Base-by-base conservation (phyloP, 1,140 invertebrate genomes). In the Hypsibius dujardini region DNA sequence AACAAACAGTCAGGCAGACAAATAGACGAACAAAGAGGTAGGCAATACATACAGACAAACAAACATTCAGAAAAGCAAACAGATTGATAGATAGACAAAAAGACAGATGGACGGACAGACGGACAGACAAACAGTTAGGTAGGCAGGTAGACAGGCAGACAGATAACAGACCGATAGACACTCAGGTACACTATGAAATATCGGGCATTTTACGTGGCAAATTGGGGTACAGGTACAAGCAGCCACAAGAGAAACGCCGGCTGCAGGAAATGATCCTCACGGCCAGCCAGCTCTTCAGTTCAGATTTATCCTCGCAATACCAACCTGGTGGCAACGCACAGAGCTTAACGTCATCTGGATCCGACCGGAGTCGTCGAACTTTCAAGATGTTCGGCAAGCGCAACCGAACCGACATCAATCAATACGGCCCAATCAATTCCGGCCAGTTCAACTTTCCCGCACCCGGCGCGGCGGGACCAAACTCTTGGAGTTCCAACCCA, bases 361-460 rank as follows among this genome's bases (percentile, higher is more conserved):
- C n/a, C 7, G 62, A 67, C 12, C 62, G 62, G 7, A 45, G 12
- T 45, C 62, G 62, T 42, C 12, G 45, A 42, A 67, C 62, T 42
- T 67, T 15, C 62, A 12, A 67, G 3, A 67, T 67, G 62, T 67
- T 67, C 62, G 62, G 62, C 42, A 67, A 67, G 62, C 62, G 62
- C 62, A 67, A 67, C 62, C 62, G 12, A 3, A 67, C 12, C 12
- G 42, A 12, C 62, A 67, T 7, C 42, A 42, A 42, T 42, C 12
- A 12, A 42, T 67, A 12, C 62, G 12, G 45, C 12, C 62, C 12
- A 15, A 42, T 12, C 42, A 42, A 3, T 42, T 67, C 12, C 12
- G 12, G 12, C 3, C 42, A 12, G 12, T 67, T 15, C 62, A 42
- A 12, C 42, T 7, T 3, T 42, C 12, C 12, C 62, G 45, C 12